Evolutionary conservation across 2,888 invertebrate species (phyloP), one percentile per base, ranked within the genome.

Genomic region (Syrphus vitripennis): DNA sequence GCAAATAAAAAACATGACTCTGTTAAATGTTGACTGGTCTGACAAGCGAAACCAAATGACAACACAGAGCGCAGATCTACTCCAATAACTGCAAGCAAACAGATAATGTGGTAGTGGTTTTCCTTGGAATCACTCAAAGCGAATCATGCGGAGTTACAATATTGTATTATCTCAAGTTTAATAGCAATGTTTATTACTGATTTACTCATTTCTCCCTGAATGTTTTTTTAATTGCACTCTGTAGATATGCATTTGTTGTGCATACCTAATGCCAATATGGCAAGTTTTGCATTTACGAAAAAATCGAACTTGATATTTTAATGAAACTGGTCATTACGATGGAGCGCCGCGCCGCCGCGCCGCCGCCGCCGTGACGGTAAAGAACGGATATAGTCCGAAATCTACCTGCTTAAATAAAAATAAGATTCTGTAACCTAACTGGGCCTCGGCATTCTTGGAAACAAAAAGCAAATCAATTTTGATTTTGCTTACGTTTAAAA

Each of bases 1-100:
- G 0, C 63, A 16, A 29, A 72, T 29, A 9, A 84, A n/a, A 3
- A 79, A 24, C 6, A 79, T 42, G 65, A 75, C 80, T 12, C 10
- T 9, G 42, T 34, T n/a, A 19, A 16, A 24, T 67, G n/a, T n/a
- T n/a, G n/a, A n/a, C n/a, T n/a, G n/a, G n/a, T 37, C 34, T 34
- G 24, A 37, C 9, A 57, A 14, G 19, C 29, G 26, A 21, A 34
- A 14, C 14, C 5, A 21, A 48, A 31, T n/a, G 45, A 26, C n/a
- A 63, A 45, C 26, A 7, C 10, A 10, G 6, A 1, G 26, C n/a
- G 26, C 9, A 4, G 16, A 26, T 29, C 42, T 14, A 45, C 5
- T 26, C 5, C 16, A 40, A 1, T 21, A 10, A 26, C 37, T 59
- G 34, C 0, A 14, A 21, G 21, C 21, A 26, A 53, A 1, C 9